Conservation (phyloP, 2,113 vertebrate genomes). For the Petroica traversi region DNA sequence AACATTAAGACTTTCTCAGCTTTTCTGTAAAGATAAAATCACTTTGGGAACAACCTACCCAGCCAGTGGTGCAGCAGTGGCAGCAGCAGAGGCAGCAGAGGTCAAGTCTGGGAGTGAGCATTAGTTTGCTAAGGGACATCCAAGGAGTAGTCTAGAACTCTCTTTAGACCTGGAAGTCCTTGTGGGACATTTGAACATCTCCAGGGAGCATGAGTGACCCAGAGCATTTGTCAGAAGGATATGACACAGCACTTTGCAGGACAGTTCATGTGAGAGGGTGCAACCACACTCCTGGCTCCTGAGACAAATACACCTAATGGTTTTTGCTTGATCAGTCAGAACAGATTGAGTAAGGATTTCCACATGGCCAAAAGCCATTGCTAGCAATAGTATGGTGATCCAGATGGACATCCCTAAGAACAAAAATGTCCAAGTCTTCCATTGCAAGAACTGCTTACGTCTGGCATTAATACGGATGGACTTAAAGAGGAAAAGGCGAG, state of each 20-base stretch:
- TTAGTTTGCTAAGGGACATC: background rate
- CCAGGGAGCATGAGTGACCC: rapidly evolving
- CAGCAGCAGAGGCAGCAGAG: background rate
- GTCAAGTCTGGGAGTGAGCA: background rate
- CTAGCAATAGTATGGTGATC: background rate
- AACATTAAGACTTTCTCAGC: background rate
- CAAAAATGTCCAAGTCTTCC: background rate
- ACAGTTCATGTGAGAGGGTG: background rate
- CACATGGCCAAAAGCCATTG: background rate
- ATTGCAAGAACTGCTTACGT: background rate
- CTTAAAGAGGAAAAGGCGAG: background rate
- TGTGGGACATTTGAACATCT: background rate
- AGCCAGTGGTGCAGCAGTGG: background rate
- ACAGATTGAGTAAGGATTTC: background rate
- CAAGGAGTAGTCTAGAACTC: background rate
- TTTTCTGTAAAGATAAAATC: background rate
- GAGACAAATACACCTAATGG: background rate
- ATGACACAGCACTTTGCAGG: background rate
- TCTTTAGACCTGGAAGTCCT: background rate
- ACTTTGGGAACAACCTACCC: background rate
- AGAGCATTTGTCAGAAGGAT: background rate
- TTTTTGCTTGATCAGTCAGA: background rate
- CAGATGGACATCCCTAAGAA: background rate
- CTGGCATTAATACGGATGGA: background rate
- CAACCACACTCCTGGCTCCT: background rate